phyloP scores from a whole-genome alignment of 2,888 invertebrate genomes.

The Sarcophaga subvicina region DNA sequence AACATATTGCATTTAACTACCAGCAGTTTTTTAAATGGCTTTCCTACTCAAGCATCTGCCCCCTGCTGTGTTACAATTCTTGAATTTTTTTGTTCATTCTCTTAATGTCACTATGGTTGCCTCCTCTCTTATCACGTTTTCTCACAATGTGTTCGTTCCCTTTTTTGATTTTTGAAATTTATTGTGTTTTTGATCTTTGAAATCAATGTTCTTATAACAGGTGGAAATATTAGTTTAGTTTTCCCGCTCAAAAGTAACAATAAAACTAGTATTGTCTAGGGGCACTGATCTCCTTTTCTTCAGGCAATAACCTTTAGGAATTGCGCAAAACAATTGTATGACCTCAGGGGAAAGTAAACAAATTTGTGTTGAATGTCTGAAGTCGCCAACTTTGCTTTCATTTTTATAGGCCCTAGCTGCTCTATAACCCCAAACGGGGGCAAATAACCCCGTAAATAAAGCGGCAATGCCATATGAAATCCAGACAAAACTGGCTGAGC shows the following conservation, averaged over 20 bases:
- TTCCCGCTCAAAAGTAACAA: background rate
- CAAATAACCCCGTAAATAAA: too few species aligned
- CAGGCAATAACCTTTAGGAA: too few species aligned
- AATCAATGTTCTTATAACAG: slow-evolving; percentile 52
- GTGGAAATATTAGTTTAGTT: slow-evolving; percentile 45
- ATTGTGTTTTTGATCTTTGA: slow-evolving; percentile 35
- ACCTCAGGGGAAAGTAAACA: too few species aligned
- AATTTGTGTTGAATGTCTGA: too few species aligned
- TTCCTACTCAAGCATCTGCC: background rate
- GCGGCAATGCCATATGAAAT: too few species aligned
- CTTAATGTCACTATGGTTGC: background rate
- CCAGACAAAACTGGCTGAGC: too few species aligned
- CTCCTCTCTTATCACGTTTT: slow-evolving; percentile 43
- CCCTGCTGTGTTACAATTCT: slow-evolving; percentile 46
- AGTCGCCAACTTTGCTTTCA: too few species aligned
- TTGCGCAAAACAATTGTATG: too few species aligned
- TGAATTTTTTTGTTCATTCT: background rate
- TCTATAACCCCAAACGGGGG: too few species aligned
- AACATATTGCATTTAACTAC: background rate
- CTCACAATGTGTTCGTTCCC: slow-evolving; percentile 38
- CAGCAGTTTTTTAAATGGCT: slow-evolving; percentile 7
- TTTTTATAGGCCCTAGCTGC: too few species aligned
- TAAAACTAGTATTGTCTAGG: background rate
- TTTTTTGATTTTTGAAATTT: slow-evolving; percentile 35
- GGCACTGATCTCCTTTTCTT: too few species aligned